Conservation (phyloP, 2,888 invertebrate species). For the Sabellastarte sp. region DNA sequence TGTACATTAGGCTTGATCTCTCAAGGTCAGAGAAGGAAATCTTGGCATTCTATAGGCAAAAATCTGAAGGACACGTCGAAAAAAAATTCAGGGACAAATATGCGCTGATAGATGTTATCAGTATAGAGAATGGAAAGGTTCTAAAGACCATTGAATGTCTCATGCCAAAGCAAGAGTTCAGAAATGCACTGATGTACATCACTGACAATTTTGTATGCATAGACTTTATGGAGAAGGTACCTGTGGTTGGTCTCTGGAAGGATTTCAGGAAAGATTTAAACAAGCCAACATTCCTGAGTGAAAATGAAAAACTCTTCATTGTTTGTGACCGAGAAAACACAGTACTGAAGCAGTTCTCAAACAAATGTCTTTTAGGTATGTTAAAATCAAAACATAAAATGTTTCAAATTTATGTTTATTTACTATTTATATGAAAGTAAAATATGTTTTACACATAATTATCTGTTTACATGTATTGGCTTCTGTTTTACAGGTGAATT, state of each 20-base stretch:
- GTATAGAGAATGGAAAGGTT: not conserved
- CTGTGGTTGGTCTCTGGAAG: not conserved
- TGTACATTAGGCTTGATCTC: not conserved
- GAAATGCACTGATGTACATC: not conserved
- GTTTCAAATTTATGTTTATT: too few species aligned
- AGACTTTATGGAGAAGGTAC: not conserved
- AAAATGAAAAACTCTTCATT: not conserved
- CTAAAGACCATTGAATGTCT: not conserved
- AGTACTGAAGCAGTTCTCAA: not conserved
- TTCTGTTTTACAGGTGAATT: conserved; percentile 6
- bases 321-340: not conserved
- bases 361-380: too few species aligned
- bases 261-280: not conserved
- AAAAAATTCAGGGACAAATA: not conserved
- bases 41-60: not conserved
- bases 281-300: not conserved
- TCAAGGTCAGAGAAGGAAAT: not conserved
- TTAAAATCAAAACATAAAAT: too few species aligned
- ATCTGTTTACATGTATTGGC: too few species aligned
- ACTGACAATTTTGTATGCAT: not conserved
- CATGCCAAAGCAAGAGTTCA: not conserved
- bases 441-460: too few species aligned
- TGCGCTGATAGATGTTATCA: not conserved
- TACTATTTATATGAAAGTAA: too few species aligned
- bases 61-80: not conserved